Evolutionary conservation across 1,140 invertebrate genomes (phyloP), one percentile per base, ranked within the genome.

Genomic region (Sipha flava): DNA sequence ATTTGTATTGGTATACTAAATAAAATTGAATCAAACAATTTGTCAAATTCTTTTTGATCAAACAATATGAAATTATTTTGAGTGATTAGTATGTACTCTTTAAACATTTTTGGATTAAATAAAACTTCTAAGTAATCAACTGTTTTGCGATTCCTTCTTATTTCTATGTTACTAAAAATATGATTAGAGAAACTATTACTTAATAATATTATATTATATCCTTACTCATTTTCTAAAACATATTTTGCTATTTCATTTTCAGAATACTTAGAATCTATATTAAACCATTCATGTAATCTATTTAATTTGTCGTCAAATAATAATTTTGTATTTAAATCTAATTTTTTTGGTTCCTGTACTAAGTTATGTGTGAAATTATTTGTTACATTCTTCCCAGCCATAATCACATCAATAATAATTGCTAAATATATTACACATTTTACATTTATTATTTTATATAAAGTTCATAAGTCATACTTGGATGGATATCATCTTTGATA

Each of bases 371-470:
- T 37, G 1, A 49, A 10, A 21, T 73, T 34, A 1, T 21, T 45
- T 34, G 31, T 73, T 5, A 49, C 1, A 31, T 45, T 57, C 16
- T 57, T 57, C 43, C 34, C 31, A 37, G 31, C 34, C 73, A 77
- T 77, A n/a, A 59, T 37, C n/a, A 77, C 16, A 40, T 77, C 49
- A 40, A 77, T 57, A 18, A 77, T 77, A 0, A 59, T 59, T n/a
- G 73, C 73, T 77, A 57, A 59, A 77, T 43, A 34, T 1, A 18
- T 77, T 57, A 26, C n/a, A 26, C 7, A 2, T 10, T 77, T 75
- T 26, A 26, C 9, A 23, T 49, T 47, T 31, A 26, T 14, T 43
- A 5, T 34, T 49, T 49, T 21, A 29, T 40, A 31, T 49, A 49
- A 31, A 12, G 16, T 49, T 31, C 4, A 23, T 43, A 23, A 43